phyloP scores from a whole-genome alignment of 2,113 vertebrate genomes.

The Vulpes vulpes region DNA sequence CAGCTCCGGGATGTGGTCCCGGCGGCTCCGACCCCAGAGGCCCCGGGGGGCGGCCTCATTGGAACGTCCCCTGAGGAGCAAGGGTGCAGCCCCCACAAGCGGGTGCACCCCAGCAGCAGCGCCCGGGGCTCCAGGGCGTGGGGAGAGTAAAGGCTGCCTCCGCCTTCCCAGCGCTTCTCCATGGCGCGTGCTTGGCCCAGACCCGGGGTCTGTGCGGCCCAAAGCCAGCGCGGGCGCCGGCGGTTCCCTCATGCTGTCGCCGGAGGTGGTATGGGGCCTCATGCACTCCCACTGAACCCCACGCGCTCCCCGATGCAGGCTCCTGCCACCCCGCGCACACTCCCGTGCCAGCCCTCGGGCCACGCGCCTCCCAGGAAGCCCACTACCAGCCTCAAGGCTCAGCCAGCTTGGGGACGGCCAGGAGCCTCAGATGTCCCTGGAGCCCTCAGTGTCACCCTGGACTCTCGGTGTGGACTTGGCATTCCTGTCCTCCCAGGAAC shows the following conservation, averaged over 20 bases:
- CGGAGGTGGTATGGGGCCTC: background rate
- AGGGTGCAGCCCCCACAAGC: background rate
- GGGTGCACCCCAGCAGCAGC: background rate
- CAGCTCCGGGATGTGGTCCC: fast-evolving
- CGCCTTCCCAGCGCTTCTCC: background rate
- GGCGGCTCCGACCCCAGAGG: background rate
- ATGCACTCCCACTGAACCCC: background rate
- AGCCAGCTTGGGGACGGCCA: fast-evolving
- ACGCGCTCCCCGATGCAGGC: no score
- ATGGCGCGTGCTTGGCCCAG: background rate
- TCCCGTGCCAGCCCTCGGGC: background rate
- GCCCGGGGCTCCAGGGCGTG: background rate
- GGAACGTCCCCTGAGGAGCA: background rate
- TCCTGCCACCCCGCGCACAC: background rate
- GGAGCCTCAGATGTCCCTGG: background rate
- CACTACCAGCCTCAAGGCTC: no score
- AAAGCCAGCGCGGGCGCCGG: background rate
- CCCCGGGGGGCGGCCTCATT: background rate
- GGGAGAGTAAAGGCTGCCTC: background rate
- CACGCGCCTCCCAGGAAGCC: background rate
- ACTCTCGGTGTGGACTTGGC: background rate
- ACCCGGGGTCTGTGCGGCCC: background rate
- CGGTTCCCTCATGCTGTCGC: background rate
- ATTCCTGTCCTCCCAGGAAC: background rate
- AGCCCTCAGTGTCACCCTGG: background rate